Conservation (phyloP, 2,797 vertebrate genomes). For the Meriones psammophilus region DNA sequence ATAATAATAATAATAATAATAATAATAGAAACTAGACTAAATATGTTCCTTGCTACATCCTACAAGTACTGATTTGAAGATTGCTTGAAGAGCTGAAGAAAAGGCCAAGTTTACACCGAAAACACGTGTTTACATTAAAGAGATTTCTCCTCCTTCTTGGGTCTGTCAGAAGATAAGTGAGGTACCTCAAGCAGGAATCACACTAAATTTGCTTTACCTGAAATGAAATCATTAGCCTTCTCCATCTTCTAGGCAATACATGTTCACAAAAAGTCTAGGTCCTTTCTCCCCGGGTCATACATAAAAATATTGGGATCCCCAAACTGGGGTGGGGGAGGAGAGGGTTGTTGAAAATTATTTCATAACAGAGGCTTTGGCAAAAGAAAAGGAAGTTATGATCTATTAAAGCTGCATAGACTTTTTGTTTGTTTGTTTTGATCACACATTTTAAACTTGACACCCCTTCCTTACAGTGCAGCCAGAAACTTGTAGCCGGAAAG, state of each 20-base stretch:
- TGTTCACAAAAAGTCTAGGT: not conserved
- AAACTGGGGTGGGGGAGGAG: not conserved
- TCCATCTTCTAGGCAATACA: not conserved
- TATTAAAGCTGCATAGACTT: not conserved
- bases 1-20: not conserved
- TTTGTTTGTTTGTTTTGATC: not conserved
- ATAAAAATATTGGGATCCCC: not conserved
- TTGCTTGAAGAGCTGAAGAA: constrained; percentile 18
- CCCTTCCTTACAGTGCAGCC: not conserved
- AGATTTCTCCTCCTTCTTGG: not conserved
- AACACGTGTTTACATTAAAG: not conserved
- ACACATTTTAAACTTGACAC: constrained; percentile 6
- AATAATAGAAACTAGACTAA: constrained; percentile 1
- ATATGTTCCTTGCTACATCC: not conserved
- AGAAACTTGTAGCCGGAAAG: constrained; percentile 36
- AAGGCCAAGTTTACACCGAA: not conserved
- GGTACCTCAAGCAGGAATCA: not conserved
- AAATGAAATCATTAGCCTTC: constrained; percentile 14
- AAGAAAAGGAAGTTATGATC: not conserved
- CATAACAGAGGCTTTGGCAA: not conserved
- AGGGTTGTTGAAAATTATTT: not conserved
- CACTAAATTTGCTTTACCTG: constrained; percentile 26
- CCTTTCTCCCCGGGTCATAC: not conserved
- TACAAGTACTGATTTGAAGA: constrained; percentile 13
- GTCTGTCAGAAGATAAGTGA: not conserved